Conservation (phyloP, 1,140 invertebrate species). For the Scaptomyza montana region DNA sequence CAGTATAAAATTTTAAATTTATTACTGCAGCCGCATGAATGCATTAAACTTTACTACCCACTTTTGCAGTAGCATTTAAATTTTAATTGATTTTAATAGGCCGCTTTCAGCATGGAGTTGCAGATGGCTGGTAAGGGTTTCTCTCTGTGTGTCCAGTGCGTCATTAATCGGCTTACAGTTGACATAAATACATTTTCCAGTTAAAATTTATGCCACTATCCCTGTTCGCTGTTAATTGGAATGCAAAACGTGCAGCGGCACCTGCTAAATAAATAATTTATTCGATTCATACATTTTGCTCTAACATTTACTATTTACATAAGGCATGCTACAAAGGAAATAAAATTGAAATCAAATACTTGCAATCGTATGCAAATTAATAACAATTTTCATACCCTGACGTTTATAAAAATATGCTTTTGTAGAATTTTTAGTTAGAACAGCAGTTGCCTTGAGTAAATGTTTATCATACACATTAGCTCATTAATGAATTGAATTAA, state of each 20-base stretch:
- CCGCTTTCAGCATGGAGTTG: constrained; percentile 10
- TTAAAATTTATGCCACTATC: constrained; percentile 58
- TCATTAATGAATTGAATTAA: constrained; percentile 64
- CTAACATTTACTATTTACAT: constrained; percentile 43
- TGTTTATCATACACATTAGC: constrained; percentile 42
- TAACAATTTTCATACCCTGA: constrained; percentile 33
- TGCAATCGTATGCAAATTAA: constrained; percentile 3
- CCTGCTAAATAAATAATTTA: constrained; percentile 75
- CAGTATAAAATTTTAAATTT: constrained; percentile 48
- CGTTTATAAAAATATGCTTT: constrained; percentile 6
- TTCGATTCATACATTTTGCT: constrained; percentile 52
- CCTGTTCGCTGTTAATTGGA: constrained; percentile 62
- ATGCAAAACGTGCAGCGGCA: constrained; percentile 45
- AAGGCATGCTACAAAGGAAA: not conserved
- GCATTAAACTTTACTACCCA: constrained; percentile 57
- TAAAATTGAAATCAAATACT: constrained; percentile 43
- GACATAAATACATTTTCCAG: constrained; percentile 65
- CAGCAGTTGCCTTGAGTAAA: constrained; percentile 30
- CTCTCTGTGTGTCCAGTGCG: constrained; percentile 9
- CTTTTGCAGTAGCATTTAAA: constrained; percentile 37
- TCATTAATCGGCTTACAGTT: constrained; percentile 74
- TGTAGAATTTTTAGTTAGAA: no score
- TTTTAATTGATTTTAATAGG: constrained; percentile 77
- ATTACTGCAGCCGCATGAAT: constrained; percentile 55
- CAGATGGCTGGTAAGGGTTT: not conserved